Conservation (phyloP, 2,113 vertebrate species). For the Damaliscus lunatus region DNA sequence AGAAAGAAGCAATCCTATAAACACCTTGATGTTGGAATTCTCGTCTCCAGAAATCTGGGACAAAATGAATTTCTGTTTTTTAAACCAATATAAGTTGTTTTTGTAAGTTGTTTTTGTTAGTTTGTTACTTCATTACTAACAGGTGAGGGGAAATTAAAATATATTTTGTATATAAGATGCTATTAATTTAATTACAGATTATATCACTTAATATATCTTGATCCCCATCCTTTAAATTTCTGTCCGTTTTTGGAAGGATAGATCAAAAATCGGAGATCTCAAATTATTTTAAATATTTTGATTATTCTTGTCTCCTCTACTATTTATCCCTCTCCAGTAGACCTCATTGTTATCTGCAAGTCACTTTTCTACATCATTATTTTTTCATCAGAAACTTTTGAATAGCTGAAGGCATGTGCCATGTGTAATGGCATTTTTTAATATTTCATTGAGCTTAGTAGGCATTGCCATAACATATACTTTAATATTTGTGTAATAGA, state of each 20-base stretch:
- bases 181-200: neutral
- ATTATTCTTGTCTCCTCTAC: neutral
- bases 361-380: neutral
- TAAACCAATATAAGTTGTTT: neutral
- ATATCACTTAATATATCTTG: neutral
- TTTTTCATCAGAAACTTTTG: neutral
- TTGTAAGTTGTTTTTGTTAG: neutral
- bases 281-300: neutral
- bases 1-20: neutral
- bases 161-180: too few relatives aligned
- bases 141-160: neutral
- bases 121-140: neutral
- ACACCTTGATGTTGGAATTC: neutral
- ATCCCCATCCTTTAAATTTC: neutral
- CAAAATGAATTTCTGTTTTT: neutral
- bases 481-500: neutral
- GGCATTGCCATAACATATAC: neutral
- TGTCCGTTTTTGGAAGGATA: neutral
- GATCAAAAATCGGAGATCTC: neutral
- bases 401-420: neutral
- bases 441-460: neutral
- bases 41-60: neutral
- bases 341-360: neutral
- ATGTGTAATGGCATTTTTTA: neutral
- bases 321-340: neutral